A percentile compares a stretch with the other conserved stretches of the same genome.
These are phyloP conservation scores for Dysmachus trigonus DNA, from an alignment of 2,888 invertebrate genomes.

Conservation along the genomic window DNA sequence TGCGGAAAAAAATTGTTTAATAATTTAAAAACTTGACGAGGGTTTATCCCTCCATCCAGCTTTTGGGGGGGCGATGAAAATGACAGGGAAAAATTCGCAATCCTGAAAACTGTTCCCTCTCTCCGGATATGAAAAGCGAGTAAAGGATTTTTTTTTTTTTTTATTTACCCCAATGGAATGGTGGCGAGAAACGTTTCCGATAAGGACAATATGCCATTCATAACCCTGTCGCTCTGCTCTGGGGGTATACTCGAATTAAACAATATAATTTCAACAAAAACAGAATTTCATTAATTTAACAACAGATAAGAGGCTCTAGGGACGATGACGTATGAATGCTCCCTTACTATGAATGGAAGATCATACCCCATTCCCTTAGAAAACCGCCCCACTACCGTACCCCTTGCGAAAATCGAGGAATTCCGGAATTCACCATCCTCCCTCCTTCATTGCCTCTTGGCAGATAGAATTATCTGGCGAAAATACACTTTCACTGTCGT, in stretches of 20 bases:
- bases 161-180: background rate
- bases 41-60: background rate
- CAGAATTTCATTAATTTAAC: slow-evolving; percentile 14
- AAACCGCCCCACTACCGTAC: background rate
- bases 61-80: background rate
- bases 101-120: background rate
- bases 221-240: background rate
- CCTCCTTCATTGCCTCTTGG: background rate
- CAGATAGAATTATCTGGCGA: background rate
- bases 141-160: too few relatives aligned
- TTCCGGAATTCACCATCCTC: background rate
- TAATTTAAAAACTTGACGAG: background rate
- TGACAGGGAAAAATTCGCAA: background rate
- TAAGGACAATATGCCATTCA: background rate
- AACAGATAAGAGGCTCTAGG: background rate
- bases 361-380: background rate
- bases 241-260: background rate
- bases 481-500: background rate
- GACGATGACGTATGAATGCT: background rate
- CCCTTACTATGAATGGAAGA: background rate
- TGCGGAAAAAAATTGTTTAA: background rate
- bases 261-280: slow-evolving; percentile 19
- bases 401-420: background rate
- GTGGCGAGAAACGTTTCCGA: background rate
- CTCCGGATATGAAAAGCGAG: background rate